Evolutionary conservation across 1,140 invertebrate genomes (phyloP), one percentile per base, ranked within the genome.

Genomic region (Zaprionus capensis): DNA sequence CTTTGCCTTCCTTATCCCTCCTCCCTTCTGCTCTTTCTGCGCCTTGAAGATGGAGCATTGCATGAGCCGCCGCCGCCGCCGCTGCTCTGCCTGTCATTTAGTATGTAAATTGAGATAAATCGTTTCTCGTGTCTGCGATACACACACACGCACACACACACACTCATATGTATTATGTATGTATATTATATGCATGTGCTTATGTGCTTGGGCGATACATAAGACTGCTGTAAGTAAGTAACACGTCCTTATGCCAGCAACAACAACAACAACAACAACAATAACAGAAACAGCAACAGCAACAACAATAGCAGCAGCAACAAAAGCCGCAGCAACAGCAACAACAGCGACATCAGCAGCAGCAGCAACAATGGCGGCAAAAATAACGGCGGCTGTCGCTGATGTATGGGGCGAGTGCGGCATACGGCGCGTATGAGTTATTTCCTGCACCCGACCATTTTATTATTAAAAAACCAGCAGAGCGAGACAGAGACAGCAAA

Each of bases 91-190:
- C 85, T 88, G 84, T 88, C 84, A 90, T 88, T 88, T 90, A 88
- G 84, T 88, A 88, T 88, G 84, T 88, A 88, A 88, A 88, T 88
- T 88, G 84, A 88, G 84, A 88, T 88, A 88, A 88, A 88, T 88
- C 85, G 84, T 90, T 88, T 90, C 78, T 90, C 76, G 85, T 90
- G 84, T 86, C 85, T 84, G 75, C 75, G 84, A 76, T 76, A 80
- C 68, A 65, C 36, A 61, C 44, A 66, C 31, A 65, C 56, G 56
- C 24, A 58, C 31, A 70, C 49, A 38, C 34, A 51, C 57, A 66
- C 49, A 61, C 38, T 53, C 9, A 71, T 26, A 65, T 26, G 64
- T 28, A 70, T 36, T 66, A 20, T 71, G 51, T 64, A 38, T 69
- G 68, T 62, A 78, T 71, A 78, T 62, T 79, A 74, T 71, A 72